Percentiles rank a stretch among this genome's conserved stretches.
phyloP scores from a whole-genome alignment of 1,140 invertebrate genomes.

The Tenebrio molitor region DNA sequence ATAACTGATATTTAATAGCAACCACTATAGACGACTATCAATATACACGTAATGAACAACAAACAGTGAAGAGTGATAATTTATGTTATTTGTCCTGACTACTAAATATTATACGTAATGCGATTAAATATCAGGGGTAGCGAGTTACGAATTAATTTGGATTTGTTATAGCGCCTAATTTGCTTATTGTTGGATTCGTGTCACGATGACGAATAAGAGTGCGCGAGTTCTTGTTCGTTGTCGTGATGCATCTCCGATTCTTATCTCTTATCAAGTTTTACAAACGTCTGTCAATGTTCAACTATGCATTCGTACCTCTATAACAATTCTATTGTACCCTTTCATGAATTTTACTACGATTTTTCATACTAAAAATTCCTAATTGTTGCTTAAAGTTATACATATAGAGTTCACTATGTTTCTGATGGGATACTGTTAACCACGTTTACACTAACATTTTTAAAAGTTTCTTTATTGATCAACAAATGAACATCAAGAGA shows the following conservation, averaged over 20 bases:
- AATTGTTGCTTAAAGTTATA: constrained; percentile 19
- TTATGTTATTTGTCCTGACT: neutral
- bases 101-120: too few species aligned
- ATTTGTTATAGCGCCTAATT: constrained; percentile 26
- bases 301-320: constrained; percentile 33
- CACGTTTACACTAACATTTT: constrained; percentile 37
- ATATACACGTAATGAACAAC: neutral
- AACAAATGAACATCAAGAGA: constrained; percentile 46
- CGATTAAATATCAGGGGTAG: constrained; percentile 13
- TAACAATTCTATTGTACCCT: constrained; percentile 17
- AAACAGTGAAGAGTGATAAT: neutral
- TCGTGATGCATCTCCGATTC: neutral
- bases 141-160: neutral
- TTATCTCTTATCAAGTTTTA: neutral
- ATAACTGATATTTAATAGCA: constrained; percentile 30
- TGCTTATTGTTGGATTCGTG: neutral
- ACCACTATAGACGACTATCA: neutral
- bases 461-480: constrained; percentile 26
- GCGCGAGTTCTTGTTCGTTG: too few species aligned
- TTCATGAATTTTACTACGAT: constrained; percentile 14
- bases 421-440: constrained; percentile 26
- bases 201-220: too few species aligned
- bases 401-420: constrained; percentile 25
- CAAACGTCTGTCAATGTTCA: constrained; percentile 32
- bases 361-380: constrained; percentile 18